Evolutionary conservation across 2,888 invertebrate genomes (phyloP).

Genomic region (Auanema freiburgensis): DNA sequence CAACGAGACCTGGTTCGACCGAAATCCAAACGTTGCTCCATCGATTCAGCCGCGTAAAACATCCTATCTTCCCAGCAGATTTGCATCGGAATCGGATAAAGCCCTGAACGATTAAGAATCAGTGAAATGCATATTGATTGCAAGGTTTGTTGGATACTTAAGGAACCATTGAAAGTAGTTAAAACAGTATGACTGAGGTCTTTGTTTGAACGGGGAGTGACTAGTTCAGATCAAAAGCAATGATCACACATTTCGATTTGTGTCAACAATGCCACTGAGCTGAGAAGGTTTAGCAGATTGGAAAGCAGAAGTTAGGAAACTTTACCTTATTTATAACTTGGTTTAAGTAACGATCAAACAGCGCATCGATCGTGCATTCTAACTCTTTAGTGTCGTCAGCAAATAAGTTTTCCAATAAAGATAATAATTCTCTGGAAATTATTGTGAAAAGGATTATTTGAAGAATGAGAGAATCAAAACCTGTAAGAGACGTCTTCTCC

Average conservation of each 20-base stretch:
- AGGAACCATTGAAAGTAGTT: neutral
- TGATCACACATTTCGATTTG: constrained; percentile 5
- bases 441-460: neutral
- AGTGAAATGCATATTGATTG: neutral
- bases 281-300: constrained; percentile 2
- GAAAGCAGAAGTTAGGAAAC: constrained; percentile 1
- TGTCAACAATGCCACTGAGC: constrained; percentile 5
- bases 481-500: constrained; percentile 37
- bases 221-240: constrained; percentile 7
- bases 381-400: constrained; percentile 29
- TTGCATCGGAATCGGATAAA: constrained; percentile 25
- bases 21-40: constrained; percentile 28
- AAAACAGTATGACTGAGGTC: neutral
- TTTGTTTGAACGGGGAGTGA: neutral
- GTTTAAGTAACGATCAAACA: constrained; percentile 37
- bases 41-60: neutral
- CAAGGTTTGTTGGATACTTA: neutral
- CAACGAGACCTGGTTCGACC: constrained; percentile 26
- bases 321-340: constrained; percentile 35
- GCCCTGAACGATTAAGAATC: constrained; percentile 24
- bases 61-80: constrained; percentile 7
- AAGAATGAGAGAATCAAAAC: constrained; percentile 9
- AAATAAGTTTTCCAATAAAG: constrained; percentile 33
- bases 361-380: constrained; percentile 28
- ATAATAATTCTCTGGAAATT: constrained; percentile 29